A percentile compares a stretch with the other conserved stretches of the same genome.
Evolutionary conservation across 2,797 vertebrate genomes (phyloP).

Genomic region (Heteromormyrus szaboi): DNA sequence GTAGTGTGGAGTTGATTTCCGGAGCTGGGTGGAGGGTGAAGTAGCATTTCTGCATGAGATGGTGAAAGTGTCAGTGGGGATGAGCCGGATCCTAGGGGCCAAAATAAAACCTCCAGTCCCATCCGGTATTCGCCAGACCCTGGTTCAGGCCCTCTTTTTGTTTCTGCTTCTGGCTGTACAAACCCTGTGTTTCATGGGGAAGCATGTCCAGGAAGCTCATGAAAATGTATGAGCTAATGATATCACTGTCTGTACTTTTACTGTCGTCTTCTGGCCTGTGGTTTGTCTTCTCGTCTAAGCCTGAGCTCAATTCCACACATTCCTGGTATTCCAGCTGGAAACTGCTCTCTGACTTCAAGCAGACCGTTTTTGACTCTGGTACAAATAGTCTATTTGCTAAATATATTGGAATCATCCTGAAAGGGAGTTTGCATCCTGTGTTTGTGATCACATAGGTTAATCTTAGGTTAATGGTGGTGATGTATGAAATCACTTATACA

Average conservation of each 20-base stretch:
- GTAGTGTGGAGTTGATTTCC: background rate
- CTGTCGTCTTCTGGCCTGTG: background rate
- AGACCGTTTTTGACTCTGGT: background rate
- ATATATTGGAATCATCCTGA: background rate
- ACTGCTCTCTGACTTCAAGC: background rate
- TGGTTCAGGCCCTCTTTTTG: background rate
- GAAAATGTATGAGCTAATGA: background rate
- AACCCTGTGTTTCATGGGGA: background rate
- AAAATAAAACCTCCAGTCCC: background rate
- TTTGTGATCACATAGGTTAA: background rate
- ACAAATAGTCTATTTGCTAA: background rate
- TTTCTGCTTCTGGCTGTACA: background rate
- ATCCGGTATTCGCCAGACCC: background rate
- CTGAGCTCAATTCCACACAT: background rate
- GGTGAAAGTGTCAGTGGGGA: background rate
- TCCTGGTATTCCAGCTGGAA: conserved; percentile 1
- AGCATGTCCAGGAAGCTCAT: background rate
- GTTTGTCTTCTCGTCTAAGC: background rate
- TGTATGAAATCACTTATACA: background rate
- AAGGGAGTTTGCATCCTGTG: background rate
- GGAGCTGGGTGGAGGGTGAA: background rate
- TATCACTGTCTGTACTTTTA: background rate
- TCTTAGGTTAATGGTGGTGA: background rate
- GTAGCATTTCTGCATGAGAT: background rate
- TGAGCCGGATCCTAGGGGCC: background rate